Conservation (phyloP, 1,140 invertebrate genomes). For the Brachystomella parvula region DNA sequence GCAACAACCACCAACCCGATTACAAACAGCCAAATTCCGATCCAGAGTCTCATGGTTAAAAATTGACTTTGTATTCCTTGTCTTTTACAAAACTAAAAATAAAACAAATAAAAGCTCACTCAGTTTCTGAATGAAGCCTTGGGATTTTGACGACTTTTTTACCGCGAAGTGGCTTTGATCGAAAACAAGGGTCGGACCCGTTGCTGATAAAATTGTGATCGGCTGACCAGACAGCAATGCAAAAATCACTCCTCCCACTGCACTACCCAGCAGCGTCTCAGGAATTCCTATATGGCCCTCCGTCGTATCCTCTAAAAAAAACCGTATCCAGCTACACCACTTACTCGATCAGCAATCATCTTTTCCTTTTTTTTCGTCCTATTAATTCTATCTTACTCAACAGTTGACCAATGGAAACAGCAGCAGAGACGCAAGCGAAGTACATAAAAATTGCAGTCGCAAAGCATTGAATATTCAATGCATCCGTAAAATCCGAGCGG, state of each 20-base stretch:
- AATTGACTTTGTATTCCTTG: constrained; percentile 65
- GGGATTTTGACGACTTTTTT: constrained; percentile 34
- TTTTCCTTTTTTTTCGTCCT: not conserved
- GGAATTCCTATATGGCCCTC: constrained; percentile 80
- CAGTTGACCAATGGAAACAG: constrained; percentile 88
- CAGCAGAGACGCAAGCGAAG: constrained; percentile 85
- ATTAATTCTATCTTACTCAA: constrained; percentile 51
- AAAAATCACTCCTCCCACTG: constrained; percentile 72
- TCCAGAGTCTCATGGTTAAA: constrained; percentile 76
- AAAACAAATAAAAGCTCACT: not conserved
- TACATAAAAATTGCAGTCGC: constrained; percentile 92
- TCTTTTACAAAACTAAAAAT: constrained; percentile 60
- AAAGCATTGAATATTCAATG: constrained; percentile 73
- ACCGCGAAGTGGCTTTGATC: constrained; percentile 75
- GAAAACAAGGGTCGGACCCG: constrained; percentile 87
- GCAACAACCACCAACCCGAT: constrained; percentile 74
- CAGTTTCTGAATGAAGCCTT: not conserved
- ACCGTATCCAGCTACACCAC: not conserved
- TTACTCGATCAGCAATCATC: too few species aligned
- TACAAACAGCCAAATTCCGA: constrained; percentile 75
- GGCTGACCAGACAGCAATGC: constrained; percentile 79
- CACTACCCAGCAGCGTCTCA: constrained; percentile 76
- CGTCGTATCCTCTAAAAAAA: constrained; percentile 66
- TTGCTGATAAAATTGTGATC: constrained; percentile 82
- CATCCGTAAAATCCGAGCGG: constrained; percentile 75